phyloP scores from a whole-genome alignment of 2,113 vertebrate species.

The Osmerus mordax region DNA sequence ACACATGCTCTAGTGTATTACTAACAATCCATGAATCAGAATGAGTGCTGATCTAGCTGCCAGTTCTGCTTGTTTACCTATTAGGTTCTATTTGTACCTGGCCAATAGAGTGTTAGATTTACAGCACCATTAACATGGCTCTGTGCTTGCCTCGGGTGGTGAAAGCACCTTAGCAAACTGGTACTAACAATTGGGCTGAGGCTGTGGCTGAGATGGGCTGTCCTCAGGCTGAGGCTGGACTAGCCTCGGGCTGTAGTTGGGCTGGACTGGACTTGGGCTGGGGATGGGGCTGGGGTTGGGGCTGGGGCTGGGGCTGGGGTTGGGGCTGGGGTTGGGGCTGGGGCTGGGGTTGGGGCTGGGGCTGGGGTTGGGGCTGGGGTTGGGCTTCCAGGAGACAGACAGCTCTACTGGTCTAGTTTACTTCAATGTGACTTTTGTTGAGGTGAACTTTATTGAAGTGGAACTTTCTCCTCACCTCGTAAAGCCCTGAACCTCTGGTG shows the following conservation, averaged over 20 bases:
- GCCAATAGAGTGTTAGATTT: background rate
- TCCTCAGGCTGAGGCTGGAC: background rate
- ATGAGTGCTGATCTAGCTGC: background rate
- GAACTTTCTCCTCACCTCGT: background rate
- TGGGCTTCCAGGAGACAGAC: background rate
- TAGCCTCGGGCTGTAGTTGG: background rate
- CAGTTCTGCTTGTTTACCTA: constrained; percentile 3
- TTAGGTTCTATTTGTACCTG: background rate
- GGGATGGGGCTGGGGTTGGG: background rate
- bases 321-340: constrained; percentile 1
- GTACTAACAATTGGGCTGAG: no score
- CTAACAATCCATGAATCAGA: constrained; percentile 3
- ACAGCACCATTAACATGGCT: background rate
- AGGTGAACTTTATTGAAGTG: background rate
- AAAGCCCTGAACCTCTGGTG: background rate
- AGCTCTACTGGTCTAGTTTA: background rate
- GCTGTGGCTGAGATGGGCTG: background rate
- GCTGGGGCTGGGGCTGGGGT: background rate
- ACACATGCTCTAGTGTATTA: background rate
- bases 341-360: background rate
- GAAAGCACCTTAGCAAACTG: background rate
- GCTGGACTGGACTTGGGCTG: background rate
- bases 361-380: background rate
- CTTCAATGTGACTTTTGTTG: background rate
- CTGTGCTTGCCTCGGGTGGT: background rate